These are phyloP conservation scores for Microtus ochrogaster DNA, from an alignment of 2,113 vertebrate species.

Conservation along the genomic window DNA sequence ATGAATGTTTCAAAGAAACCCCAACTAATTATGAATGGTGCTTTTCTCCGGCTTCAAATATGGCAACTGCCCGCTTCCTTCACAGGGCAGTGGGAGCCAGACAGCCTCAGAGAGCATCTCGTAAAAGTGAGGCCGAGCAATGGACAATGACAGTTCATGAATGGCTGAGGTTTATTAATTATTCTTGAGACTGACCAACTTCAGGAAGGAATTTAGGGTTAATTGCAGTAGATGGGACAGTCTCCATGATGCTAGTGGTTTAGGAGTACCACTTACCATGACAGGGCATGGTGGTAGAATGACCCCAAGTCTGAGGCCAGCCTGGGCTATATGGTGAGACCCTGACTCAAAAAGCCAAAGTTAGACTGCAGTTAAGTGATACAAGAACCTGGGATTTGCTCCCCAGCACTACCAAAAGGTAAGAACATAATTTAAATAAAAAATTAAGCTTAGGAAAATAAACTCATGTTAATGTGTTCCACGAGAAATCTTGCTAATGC, in stretches of 20 bases:
- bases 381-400: not conserved
- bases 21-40: not conserved
- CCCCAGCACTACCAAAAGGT: not conserved
- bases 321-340: not conserved
- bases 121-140: not conserved
- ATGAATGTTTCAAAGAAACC: conserved; percentile 37
- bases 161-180: conserved; percentile 28
- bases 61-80: not conserved
- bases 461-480: not conserved
- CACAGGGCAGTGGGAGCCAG: not conserved
- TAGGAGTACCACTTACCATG: not conserved
- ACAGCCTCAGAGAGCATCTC: not conserved
- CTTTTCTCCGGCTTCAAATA: not conserved
- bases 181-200: not conserved
- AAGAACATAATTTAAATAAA: not conserved
- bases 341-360: not conserved
- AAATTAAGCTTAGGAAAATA: conserved; percentile 6
- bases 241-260: not conserved
- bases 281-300: not conserved
- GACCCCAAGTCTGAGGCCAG: not conserved
- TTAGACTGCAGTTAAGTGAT: not conserved
- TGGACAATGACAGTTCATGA: not conserved
- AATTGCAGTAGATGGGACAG: not conserved
- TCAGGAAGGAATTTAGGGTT: not conserved
- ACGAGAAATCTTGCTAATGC: not conserved